These are phyloP conservation scores for Sesia bembeciformis DNA, from an alignment of 2,888 invertebrate genomes.

Conservation along the genomic window DNA sequence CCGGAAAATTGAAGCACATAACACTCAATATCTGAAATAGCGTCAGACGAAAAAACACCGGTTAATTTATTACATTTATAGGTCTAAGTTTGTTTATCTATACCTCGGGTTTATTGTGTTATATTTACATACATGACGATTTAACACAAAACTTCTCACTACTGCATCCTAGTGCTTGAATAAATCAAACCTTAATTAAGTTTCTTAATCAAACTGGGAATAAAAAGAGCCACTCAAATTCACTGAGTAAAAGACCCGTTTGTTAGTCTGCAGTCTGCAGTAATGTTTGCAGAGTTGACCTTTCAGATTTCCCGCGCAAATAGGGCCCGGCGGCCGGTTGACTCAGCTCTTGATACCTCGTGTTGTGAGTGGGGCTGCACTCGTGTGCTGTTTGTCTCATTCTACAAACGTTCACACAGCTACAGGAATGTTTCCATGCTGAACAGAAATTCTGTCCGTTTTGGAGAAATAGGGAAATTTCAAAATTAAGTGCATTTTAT, in stretches of 20 bases:
- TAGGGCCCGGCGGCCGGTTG: slow-evolving; percentile 47
- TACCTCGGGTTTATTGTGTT: too few species aligned
- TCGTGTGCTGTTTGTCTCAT: slow-evolving; percentile 19
- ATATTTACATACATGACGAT: not conserved
- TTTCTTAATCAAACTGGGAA: not conserved
- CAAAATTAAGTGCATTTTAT: too few species aligned
- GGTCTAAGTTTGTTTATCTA: too few species aligned
- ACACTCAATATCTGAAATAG: too few species aligned
- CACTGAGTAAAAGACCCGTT: not conserved
- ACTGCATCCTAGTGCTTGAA: not conserved
- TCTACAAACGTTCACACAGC: not conserved
- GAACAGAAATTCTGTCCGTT: too few species aligned
- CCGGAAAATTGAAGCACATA: too few species aligned
- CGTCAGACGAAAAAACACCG: too few species aligned
- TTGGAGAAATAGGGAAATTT: too few species aligned
- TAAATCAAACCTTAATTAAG: not conserved
- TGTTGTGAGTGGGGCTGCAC: slow-evolving; percentile 45
- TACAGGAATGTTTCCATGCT: not conserved
- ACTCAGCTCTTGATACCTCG: slow-evolving; percentile 62
- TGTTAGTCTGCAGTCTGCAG: not conserved
- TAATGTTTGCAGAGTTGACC: slow-evolving; percentile 22
- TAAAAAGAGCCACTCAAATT: not conserved
- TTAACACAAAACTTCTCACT: not conserved
- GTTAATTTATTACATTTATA: too few species aligned
- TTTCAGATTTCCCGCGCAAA: slow-evolving; percentile 52